Base-by-base conservation (phyloP, 92 coral and sea anemone species). In the Phenganax subtilis region DNA sequence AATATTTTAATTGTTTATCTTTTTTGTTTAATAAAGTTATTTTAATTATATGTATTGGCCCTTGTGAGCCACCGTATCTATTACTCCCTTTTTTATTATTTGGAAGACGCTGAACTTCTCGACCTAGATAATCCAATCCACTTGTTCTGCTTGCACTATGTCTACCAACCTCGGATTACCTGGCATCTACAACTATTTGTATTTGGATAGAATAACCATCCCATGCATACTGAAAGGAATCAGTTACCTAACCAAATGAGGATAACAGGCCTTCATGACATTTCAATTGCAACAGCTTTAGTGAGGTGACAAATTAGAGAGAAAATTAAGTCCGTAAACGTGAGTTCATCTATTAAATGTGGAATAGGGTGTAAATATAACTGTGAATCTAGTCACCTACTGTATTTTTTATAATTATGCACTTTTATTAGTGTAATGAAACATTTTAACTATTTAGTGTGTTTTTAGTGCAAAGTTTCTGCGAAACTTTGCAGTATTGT, bases 61-160 rank as follows among this genome's bases (percentile, higher is more conserved):
- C 47, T 37, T 37, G 2, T 37, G 47, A 37, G 47, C 47, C 47
- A 37, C 47, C 47, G 47, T 37, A 37, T 89, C 73, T 84, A 86
- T 54, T 88, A 85, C 72, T 83, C 87, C 56, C 85, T 80, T 55
- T 89, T 87, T 64, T 81, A 88, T 61, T 65, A 81, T 54, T 37
- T 87, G 44, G 90, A 90, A 72, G 89, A 56, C 52, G 75, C 85
- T 27, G 90, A 88, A 77, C 75, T 81, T 58, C 54, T 90, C 55
- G 85, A 90, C 69, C 55, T 85, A 68, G 64, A 82, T 27, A 25
- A 82, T 87, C 72, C 76, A 17, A 65, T 85, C 66, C 82, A 90
- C 58, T 70, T 87, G 82, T 90, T 87, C 62, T 87, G 89, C 70
- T 68, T 89, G 69, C 92, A 89, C 69, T 87, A 87, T 63, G 74